Evolutionary conservation across 2,797 vertebrate species (phyloP), one percentile per base, ranked within the genome.

Genomic region (Alauda arvensis): DNA sequence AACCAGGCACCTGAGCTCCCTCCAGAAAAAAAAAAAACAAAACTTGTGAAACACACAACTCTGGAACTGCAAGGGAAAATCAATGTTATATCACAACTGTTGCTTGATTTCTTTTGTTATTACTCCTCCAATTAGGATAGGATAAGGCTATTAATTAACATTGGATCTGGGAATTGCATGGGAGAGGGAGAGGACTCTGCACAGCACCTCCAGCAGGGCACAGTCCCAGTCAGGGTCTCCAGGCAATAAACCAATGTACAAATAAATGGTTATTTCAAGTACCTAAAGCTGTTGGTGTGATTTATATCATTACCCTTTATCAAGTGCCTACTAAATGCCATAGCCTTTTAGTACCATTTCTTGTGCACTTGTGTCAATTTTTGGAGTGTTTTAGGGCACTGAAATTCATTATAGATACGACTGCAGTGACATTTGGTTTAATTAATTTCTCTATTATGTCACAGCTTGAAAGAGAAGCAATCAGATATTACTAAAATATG

Each of bases 391-490:
- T 89, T 81, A 88, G 61, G 61, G 76, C 72, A 91, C 40, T 42
- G 46, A 82, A 62, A 85, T 91, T 93, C 71, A 93, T 93, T 91
- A 92, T 6, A 88, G 75, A 79, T 74, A 93, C 2, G 51, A 68
- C 31, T 86, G 78, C 55, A 39, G 65, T 89, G 87, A 71, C 81
- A 93, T 90, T 85, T 91, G 29, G 48, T 86, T 92, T 94, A 94
- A 93, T 93, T 88, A 79, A 89, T 94, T 93, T 88, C 69, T 89
- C 28, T 82, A 51, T 89, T 91, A 87, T 86, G 59, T 79, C 78
- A 82, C 75, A 91, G 83, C 51, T 91, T 93, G 75, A 91, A 85
- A 79, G 31, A 93, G 71, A 86, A 87, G 51, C 33, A 86, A 77
- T 88, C 56, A 74, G 31, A 59, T 70, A 61, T 31, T 75, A 78